Base-by-base conservation (phyloP, 2,888 invertebrate genomes). In the Lagria hirta region DNA sequence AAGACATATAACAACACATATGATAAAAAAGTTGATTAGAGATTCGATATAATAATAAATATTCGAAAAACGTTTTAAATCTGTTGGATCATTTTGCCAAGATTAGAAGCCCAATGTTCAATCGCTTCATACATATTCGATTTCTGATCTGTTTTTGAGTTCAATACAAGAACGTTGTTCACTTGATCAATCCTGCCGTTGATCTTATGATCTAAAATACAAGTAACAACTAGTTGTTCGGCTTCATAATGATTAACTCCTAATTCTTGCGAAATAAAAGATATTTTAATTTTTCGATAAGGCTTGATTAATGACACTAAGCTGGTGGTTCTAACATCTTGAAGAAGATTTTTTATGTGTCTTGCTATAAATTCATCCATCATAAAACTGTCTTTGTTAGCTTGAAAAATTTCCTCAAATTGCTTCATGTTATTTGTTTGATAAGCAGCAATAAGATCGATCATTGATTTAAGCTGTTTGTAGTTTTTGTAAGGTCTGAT, bases 401-500 rank as follows among this genome's bases (percentile, higher is more conserved):
- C 86, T 65, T 91, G 88, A 49, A 98, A 77, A 60, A 99, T 98
- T 49, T 86, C 84, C 73, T 99, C 98, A 72, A 99, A 99, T 59
- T 92, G 92, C 67, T 88, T 91, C 54, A 97, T 97, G 67, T 97
- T 93, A 72, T 96, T 94, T 71, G 94, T 95, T 72, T 98, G 97
- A 73, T 96, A 98, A 6, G 95, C 89, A 65, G 83, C 86, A 49
- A 99, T 97, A 60, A 99, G 77, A 73, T 97, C 92, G 6, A 97
- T 98, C 96, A 99, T 98, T 7, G 97, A 97, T 54, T 96, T 78
- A 60, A 99, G 96, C 74, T 99, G 98, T 0, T 95, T 92, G 74
- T 99, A 96, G 70, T 97, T 97, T 74, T 96, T 97, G 72, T 99
- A 99, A 0, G 99, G 98, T 68, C 99, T 99, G 1, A 98, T 98